Evolutionary conservation across 1,140 invertebrate genomes (phyloP).

Genomic region (Heliconius hewitsoni): DNA sequence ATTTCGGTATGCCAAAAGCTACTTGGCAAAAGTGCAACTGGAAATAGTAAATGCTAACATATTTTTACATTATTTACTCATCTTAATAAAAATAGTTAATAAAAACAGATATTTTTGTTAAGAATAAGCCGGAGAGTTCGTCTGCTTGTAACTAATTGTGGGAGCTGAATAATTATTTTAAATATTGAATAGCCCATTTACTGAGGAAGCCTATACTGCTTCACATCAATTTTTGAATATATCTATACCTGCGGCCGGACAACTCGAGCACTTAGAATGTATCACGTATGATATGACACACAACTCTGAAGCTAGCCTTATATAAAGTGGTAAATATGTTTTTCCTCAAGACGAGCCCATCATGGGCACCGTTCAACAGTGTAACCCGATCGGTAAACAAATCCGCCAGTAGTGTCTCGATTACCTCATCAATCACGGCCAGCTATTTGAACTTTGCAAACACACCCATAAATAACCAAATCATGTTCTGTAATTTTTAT

Average conservation of each 20-base stretch:
- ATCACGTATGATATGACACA: too few species aligned
- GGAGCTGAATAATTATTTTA: too few species aligned
- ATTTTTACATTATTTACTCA: background rate
- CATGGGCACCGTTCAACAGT: background rate
- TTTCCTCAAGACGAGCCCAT: background rate
- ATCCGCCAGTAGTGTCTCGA: constrained; percentile 27
- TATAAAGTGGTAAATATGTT: too few species aligned
- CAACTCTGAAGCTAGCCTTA: too few species aligned
- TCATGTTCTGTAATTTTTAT: constrained; percentile 17
- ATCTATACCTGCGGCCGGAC: too few species aligned
- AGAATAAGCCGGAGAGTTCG: background rate
- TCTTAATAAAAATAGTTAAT: background rate
- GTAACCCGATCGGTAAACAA: constrained; percentile 18
- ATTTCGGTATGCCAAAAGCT: constrained; percentile 1
- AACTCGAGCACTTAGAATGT: too few species aligned
- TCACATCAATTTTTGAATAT: too few species aligned
- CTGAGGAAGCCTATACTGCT: too few species aligned
- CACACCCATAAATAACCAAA: constrained; percentile 13
- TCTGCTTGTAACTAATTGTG: too few species aligned
- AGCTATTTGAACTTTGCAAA: constrained; percentile 26
- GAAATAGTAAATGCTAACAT: background rate
- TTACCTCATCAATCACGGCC: constrained; percentile 37
- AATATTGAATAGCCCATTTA: too few species aligned
- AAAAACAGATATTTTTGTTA: background rate
- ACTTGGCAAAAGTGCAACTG: constrained; percentile 5